These are phyloP conservation scores for Eospalax fontanierii DNA, from an alignment of 2,797 vertebrate species.

Conservation along the genomic window DNA sequence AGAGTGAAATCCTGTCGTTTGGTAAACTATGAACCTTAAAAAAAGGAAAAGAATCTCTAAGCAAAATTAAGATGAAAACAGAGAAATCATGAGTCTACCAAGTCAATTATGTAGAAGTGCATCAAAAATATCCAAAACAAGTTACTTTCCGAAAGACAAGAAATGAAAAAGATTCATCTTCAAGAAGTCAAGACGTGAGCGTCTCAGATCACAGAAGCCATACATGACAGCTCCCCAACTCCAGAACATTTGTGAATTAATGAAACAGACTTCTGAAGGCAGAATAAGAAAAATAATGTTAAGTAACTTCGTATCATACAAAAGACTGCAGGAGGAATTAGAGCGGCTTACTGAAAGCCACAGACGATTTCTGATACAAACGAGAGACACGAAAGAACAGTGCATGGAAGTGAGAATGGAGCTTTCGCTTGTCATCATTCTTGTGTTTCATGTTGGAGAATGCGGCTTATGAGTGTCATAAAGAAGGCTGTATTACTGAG, in stretches of 20 bases:
- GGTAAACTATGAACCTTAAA: neutral
- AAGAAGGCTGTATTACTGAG: neutral
- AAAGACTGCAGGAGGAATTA: neutral
- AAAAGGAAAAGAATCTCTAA: slow-evolving; percentile 28
- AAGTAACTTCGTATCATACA: neutral
- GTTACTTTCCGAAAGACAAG: slow-evolving; percentile 45
- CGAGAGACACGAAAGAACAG: neutral
- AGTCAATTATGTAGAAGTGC: neutral
- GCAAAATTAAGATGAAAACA: slow-evolving; percentile 29
- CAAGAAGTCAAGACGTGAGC: neutral
- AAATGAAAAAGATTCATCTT: slow-evolving; percentile 43
- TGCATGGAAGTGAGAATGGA: neutral
- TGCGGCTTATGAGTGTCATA: neutral
- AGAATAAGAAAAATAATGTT: neutral
- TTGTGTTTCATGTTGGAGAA: neutral
- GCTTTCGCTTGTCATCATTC: neutral
- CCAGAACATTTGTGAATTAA: neutral
- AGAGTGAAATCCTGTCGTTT: slow-evolving; percentile 48
- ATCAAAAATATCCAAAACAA: neutral
- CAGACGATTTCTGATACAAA: neutral
- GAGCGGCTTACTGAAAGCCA: neutral
- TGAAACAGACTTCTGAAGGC: neutral
- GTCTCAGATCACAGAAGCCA: neutral
- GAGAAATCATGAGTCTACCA: neutral
- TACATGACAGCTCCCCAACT: neutral